Percentiles rank a stretch among this genome's conserved stretches.
phyloP scores from a whole-genome alignment of 53 echinoderm and acorn worm genomes.

The Apostichopus leukothele region DNA sequence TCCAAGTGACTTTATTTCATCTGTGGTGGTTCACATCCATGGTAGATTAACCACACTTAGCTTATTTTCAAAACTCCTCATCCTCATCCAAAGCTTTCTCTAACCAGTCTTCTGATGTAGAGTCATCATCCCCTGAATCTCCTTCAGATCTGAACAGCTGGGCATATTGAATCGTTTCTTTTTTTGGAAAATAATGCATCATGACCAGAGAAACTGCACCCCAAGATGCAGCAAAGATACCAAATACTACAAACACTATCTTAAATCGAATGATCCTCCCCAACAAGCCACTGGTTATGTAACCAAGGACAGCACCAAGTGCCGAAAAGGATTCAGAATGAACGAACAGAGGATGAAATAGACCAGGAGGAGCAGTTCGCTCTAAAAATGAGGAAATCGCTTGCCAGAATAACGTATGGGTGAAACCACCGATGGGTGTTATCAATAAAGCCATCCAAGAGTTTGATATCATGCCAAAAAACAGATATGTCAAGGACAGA shows the following conservation, averaged over 20 bases:
- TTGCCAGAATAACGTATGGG: conserved; percentile 67
- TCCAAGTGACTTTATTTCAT: no score
- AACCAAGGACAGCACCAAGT: conserved; percentile 69
- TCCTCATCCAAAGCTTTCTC: conserved; percentile 78
- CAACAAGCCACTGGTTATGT: conserved; percentile 65
- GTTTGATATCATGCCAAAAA: conserved; percentile 75
- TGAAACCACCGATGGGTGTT: conserved; percentile 65
- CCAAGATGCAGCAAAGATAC: conserved; percentile 68
- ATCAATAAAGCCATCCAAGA: conserved; percentile 89
- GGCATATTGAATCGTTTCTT: conserved; percentile 82
- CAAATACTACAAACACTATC: conserved; percentile 62
- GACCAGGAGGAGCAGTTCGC: conserved; percentile 83
- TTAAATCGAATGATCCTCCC: conserved; percentile 59
- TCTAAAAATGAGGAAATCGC: conserved; percentile 65
- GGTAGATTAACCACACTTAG: no score
- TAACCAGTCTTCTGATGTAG: conserved; percentile 71
- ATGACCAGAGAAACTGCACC: conserved; percentile 58
- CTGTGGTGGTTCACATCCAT: no score
- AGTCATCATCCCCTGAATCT: conserved; percentile 55
- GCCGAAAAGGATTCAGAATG: conserved; percentile 71
- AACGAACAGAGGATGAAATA: conserved; percentile 63
- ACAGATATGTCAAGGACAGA: conserved; percentile 64
- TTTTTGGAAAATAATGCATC: conserved; percentile 67
- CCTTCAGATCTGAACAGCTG: conserved; percentile 68
- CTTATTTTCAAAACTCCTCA: background rate